Evolutionary conservation across 2,888 invertebrate genomes (phyloP).

Genomic region (Villa cingulata): DNA sequence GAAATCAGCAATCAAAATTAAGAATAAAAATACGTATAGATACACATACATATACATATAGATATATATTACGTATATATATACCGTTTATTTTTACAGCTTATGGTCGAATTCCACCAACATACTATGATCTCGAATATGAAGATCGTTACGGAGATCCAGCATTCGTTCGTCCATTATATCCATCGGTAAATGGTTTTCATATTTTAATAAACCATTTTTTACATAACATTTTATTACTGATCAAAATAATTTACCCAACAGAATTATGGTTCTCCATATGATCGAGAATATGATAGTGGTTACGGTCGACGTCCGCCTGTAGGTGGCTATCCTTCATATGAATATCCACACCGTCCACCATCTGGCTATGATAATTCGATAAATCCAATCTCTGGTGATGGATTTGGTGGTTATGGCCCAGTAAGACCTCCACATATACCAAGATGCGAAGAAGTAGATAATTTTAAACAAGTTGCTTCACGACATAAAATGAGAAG

Average conservation of each 20-base stretch:
- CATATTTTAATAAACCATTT: background rate
- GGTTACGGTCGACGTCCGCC: constrained; percentile 24
- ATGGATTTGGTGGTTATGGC: constrained; percentile 29
- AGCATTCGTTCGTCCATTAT: constrained; percentile 15
- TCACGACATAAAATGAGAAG: constrained; percentile 63
- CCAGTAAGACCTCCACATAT: constrained; percentile 36
- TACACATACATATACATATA: too few species aligned
- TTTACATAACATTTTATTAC: background rate
- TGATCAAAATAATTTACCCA: background rate
- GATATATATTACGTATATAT: too few species aligned
- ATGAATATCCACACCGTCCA: constrained; percentile 30
- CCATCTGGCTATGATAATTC: constrained; percentile 28
- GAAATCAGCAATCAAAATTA: too few species aligned
- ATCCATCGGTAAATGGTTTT: constrained; percentile 7
- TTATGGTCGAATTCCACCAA: constrained; percentile 27
- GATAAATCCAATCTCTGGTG: constrained; percentile 28
- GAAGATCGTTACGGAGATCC: constrained; percentile 28
- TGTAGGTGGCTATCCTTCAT: constrained; percentile 25
- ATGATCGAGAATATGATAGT: constrained; percentile 30
- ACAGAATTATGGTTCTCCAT: constrained; percentile 18
- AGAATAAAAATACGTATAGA: background rate
- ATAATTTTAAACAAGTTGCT: constrained; percentile 71
- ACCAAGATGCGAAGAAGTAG: constrained; percentile 62
- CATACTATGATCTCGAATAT: constrained; percentile 32
- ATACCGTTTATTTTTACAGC: constrained; percentile 19